Conservation (phyloP, 1,140 invertebrate species). For the Sycophaga agraensis region DNA sequence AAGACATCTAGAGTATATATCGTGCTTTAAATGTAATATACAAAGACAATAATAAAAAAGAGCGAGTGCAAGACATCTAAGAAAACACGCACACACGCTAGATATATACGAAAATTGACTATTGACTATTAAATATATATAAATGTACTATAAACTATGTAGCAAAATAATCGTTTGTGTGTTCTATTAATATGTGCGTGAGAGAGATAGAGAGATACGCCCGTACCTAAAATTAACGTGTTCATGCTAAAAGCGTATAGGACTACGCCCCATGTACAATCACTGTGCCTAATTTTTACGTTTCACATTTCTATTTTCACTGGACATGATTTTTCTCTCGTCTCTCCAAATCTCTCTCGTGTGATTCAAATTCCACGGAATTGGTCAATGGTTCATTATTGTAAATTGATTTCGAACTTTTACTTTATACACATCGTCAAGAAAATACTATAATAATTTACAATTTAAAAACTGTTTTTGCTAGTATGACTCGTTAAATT, state of each 20-base stretch:
- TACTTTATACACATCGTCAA: too few relatives aligned
- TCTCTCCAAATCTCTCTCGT: slow-evolving; percentile 19
- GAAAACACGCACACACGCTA: slow-evolving; percentile 53
- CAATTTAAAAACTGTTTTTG: too few relatives aligned
- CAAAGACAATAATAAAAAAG: slow-evolving; percentile 47
- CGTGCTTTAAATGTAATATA: slow-evolving; percentile 48
- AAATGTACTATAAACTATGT: not conserved
- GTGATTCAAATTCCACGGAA: too few relatives aligned
- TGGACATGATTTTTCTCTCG: slow-evolving; percentile 4
- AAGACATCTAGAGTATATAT: slow-evolving; percentile 52
- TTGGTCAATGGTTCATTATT: too few relatives aligned
- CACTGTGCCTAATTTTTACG: not conserved
- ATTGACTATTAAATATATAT: slow-evolving; percentile 6
- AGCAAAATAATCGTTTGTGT: too few relatives aligned
- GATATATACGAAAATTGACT: slow-evolving; percentile 37
- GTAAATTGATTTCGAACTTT: too few relatives aligned
- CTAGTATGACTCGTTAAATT: too few relatives aligned
- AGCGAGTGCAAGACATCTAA: slow-evolving; percentile 56
- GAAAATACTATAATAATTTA: too few relatives aligned
- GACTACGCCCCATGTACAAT: not conserved
- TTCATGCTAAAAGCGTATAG: slow-evolving; percentile 19
- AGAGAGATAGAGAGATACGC: slow-evolving; percentile 11
- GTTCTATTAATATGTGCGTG: not conserved
- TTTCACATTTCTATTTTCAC: not conserved
- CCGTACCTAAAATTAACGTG: not conserved